phyloP scores from a whole-genome alignment of 2,888 invertebrate species.

The Napeogenes inachia region DNA sequence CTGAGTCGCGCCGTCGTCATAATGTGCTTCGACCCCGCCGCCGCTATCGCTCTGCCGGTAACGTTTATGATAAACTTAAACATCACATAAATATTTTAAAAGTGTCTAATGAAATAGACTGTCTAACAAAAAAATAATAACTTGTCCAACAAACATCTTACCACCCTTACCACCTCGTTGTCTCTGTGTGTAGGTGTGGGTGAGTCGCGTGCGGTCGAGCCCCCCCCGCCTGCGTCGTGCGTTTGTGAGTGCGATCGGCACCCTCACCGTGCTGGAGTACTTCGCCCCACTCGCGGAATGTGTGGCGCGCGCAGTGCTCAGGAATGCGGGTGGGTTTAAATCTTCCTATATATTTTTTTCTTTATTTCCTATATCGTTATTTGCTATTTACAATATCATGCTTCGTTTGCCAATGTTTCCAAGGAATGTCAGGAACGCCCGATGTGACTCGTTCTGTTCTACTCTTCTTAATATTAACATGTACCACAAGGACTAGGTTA shows the following conservation, averaged over 20 bases:
- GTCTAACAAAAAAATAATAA: no score
- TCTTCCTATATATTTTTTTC: neutral
- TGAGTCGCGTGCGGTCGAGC: constrained; percentile 35
- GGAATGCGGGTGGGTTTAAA: constrained; percentile 34
- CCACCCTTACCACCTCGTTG: neutral
- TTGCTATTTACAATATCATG: no score
- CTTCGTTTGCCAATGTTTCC: no score
- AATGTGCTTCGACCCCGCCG: constrained; percentile 58
- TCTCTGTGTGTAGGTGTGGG: constrained; percentile 47
- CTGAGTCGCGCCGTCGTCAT: constrained; percentile 51
- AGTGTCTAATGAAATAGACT: neutral
- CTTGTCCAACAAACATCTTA: no score
- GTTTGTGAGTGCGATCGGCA: constrained; percentile 38
- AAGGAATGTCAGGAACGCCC: no score
- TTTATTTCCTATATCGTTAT: no score
- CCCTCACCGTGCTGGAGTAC: constrained; percentile 47
- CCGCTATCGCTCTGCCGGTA: constrained; percentile 49
- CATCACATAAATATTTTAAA: no score
- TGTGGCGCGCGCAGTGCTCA: constrained; percentile 39
- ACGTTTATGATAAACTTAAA: constrained; percentile 5
- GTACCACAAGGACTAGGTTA: no score
- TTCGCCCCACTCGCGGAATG: constrained; percentile 50
- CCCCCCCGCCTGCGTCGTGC: constrained; percentile 36
- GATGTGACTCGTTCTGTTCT: no score
- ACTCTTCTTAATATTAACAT: no score